Evolutionary conservation across 1,140 invertebrate genomes (phyloP), one percentile per base, ranked within the genome.

Genomic region (Babylonia areolata): DNA sequence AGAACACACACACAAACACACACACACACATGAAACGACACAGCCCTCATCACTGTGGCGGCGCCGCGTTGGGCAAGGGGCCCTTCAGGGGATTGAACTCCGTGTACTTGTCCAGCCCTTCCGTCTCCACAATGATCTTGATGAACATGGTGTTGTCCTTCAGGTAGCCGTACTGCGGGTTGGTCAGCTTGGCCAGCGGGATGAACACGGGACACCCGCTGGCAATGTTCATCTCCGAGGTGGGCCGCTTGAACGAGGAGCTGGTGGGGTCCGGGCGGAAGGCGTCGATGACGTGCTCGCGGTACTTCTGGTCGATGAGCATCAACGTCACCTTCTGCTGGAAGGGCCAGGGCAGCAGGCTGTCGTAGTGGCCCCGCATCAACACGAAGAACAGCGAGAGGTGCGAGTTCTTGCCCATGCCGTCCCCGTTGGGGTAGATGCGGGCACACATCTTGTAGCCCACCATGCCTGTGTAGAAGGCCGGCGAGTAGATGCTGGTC

Each of bases 371-470:
- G 3, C 94, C 93, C 81, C 89, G 88, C 92, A 94, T 94, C 12
- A 94, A 85, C 23, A 93, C 93, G 86, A 94, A 94, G 85, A 94
- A 94, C 23, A 94, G 85, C 0, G 93, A 94, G 9, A 94, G 83
- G 85, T 94, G 92, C 0, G 93, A 89, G 11, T 90, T 90, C 85
- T 94, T 93, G 0, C 93, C 93, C 87, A 93, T 93, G 2, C 97
- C 95, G 90, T 96, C 95, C 0, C 96, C 96, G 46, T 97, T 97
- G 80, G 97, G 95, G 93, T 98, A 98, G 17, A 98, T 94, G 28
- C 97, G 95, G 0, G 96, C 96, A 93, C 97, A 97, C 93, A 98
- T 96, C 94, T 97, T 97, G 93, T 98, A 98, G n/a, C 93, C 93
- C 46, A 87, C 86, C 37, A 87, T 85, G 0, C 88, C 88, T 15